These are phyloP conservation scores for Chrysotoxum bicinctum DNA, from an alignment of 2,888 invertebrate genomes.

Conservation along the genomic window DNA sequence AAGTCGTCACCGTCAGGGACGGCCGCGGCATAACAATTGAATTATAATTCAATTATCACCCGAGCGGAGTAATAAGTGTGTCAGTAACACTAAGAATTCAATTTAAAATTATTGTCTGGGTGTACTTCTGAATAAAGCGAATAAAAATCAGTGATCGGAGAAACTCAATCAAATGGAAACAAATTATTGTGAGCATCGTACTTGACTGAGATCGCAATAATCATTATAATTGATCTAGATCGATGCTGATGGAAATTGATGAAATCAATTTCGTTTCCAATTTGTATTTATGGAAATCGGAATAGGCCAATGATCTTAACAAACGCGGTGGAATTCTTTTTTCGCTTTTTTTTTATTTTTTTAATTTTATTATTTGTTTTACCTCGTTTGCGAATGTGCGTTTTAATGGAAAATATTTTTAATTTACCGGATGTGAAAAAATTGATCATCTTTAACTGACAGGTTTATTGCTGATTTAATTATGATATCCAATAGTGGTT, in stretches of 20 bases:
- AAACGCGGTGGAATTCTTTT: background rate
- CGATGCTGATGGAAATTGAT: constrained; percentile 55
- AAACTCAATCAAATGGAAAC: constrained; percentile 30
- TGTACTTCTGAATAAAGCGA: background rate
- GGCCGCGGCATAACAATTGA: constrained; percentile 27
- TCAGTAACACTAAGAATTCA: constrained; percentile 55
- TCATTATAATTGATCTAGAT: constrained; percentile 68
- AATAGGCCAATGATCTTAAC: constrained; percentile 49
- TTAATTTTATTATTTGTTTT: background rate
- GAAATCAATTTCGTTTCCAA: constrained; percentile 52
- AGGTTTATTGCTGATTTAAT: constrained; percentile 48
- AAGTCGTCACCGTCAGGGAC: background rate
- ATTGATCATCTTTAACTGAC: background rate
- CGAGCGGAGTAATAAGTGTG: constrained; percentile 37
- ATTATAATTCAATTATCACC: constrained; percentile 67
- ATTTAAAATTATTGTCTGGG: constrained; percentile 7
- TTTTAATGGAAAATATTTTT: constrained; percentile 22
- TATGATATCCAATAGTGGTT: background rate
- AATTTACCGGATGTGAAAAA: constrained; percentile 43
- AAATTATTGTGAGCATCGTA: constrained; percentile 14
- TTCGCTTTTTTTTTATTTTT: background rate
- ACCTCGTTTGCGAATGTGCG: constrained; percentile 33
- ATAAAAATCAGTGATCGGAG: constrained; percentile 30
- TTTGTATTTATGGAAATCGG: constrained; percentile 49
- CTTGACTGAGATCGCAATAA: constrained; percentile 44